Percentiles rank a stretch among this genome's conserved stretches.
Evolutionary conservation across 2,888 invertebrate genomes (phyloP).

Genomic region (Augiades crinisus): DNA sequence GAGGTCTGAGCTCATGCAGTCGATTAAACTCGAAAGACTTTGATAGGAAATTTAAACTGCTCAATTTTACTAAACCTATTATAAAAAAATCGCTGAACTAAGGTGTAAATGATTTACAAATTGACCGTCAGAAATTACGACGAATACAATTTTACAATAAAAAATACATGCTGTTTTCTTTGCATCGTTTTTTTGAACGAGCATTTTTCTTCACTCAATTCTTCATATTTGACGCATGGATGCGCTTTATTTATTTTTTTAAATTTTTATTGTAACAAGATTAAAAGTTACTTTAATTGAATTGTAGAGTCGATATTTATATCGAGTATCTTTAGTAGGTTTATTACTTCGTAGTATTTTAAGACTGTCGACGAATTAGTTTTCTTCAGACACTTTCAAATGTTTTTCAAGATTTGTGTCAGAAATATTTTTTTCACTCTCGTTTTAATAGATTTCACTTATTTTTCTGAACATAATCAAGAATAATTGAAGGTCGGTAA

Average conservation of each 20-base stretch:
- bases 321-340: slow-evolving; percentile 19
- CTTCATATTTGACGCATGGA: too few relatives aligned
- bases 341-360: slow-evolving; percentile 31
- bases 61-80: too few relatives aligned
- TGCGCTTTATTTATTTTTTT: too few relatives aligned
- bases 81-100: too few relatives aligned
- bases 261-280: not conserved
- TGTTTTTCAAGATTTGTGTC: slow-evolving; percentile 61
- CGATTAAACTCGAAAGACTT: too few relatives aligned
- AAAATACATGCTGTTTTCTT: slow-evolving; percentile 8
- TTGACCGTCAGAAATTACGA: not conserved
- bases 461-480: slow-evolving; percentile 24
- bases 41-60: too few relatives aligned
- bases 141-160: slow-evolving; percentile 14
- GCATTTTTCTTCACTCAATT: too few relatives aligned
- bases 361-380: slow-evolving; percentile 49
- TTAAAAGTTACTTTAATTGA: too few relatives aligned
- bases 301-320: too few relatives aligned
- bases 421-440: slow-evolving; percentile 43
- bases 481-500: slow-evolving; percentile 32
- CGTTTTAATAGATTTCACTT: not conserved
- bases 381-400: slow-evolving; percentile 61
- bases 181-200: not conserved
- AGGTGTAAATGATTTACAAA: too few relatives aligned
- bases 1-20: too few relatives aligned